phyloP scores from a whole-genome alignment of 2,888 invertebrate species.

The Agrypnus murinus region DNA sequence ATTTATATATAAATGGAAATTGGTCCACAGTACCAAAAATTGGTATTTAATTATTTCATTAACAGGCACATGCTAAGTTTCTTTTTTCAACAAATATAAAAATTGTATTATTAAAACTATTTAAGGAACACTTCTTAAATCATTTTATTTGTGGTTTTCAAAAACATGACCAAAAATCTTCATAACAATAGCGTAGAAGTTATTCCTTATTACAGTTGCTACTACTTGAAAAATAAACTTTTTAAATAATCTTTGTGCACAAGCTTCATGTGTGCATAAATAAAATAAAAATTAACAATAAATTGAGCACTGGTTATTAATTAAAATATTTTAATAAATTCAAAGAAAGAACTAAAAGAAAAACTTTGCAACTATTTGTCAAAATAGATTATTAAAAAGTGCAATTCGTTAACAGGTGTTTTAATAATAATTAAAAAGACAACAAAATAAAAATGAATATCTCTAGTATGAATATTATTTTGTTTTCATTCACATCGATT shows the following conservation, averaged over 20 bases:
- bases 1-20: constrained; percentile 32
- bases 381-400: constrained; percentile 39
- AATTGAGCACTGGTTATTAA: constrained; percentile 42
- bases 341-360: neutral
- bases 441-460: constrained; percentile 13
- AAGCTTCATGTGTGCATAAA: constrained; percentile 33
- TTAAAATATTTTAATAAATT: constrained; percentile 18
- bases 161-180: too few relatives aligned
- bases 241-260: constrained; percentile 25
- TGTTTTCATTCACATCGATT: constrained; percentile 27
- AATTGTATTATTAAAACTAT: neutral
- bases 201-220: neutral
- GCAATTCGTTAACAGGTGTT: constrained; percentile 45
- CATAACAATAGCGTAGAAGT: too few relatives aligned
- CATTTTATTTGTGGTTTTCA: too few relatives aligned
- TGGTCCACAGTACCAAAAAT: constrained; percentile 40
- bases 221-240: constrained; percentile 21
- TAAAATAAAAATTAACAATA: constrained; percentile 17
- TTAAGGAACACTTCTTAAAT: neutral
- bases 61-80: constrained; percentile 40
- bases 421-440: neutral
- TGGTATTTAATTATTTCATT: neutral
- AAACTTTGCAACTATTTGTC: constrained; percentile 49
- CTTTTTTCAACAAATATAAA: neutral
- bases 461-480: constrained; percentile 9